Evolutionary conservation across 2,113 vertebrate genomes (phyloP).

Genomic region (Semnopithecus entellus): DNA sequence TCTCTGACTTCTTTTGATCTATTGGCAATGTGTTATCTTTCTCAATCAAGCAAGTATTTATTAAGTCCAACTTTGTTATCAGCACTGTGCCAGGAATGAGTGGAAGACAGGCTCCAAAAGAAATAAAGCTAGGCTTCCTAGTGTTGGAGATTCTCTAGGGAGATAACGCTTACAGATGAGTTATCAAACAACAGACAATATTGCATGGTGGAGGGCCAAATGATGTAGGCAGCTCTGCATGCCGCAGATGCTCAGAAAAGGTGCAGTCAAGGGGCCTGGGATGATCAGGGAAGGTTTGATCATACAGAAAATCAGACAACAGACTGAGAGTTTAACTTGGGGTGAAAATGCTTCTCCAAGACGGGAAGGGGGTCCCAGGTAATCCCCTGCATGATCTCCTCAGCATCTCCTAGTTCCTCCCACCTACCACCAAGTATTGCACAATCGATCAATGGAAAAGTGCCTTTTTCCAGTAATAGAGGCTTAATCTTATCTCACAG

Average conservation of each 20-base stretch:
- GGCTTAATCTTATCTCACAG: background rate
- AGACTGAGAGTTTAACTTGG: background rate
- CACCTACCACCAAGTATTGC: background rate
- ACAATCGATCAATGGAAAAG: background rate
- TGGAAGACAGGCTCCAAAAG: conserved; percentile 54
- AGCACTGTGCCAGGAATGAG: conserved; percentile 63
- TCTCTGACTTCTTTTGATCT: conserved; percentile 54
- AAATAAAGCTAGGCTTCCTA: conserved; percentile 50
- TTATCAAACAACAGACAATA: conserved; percentile 37
- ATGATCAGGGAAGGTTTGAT: background rate
- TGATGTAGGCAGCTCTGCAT: background rate
- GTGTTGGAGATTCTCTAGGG: background rate
- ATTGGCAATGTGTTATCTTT: conserved; percentile 35
- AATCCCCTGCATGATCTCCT: fast-evolving
- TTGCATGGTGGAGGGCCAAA: background rate
- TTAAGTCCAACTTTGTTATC: conserved; percentile 32
- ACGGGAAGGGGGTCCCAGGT: background rate
- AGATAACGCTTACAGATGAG: conserved; percentile 27
- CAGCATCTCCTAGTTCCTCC: background rate
- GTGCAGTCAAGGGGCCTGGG: background rate
- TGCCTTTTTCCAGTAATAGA: background rate
- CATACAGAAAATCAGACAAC: background rate
- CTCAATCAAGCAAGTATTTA: conserved; percentile 46
- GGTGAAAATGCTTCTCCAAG: background rate
- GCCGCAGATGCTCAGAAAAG: background rate